Evolutionary conservation across 2,888 invertebrate species (phyloP).

Genomic region (Formica aserva): DNA sequence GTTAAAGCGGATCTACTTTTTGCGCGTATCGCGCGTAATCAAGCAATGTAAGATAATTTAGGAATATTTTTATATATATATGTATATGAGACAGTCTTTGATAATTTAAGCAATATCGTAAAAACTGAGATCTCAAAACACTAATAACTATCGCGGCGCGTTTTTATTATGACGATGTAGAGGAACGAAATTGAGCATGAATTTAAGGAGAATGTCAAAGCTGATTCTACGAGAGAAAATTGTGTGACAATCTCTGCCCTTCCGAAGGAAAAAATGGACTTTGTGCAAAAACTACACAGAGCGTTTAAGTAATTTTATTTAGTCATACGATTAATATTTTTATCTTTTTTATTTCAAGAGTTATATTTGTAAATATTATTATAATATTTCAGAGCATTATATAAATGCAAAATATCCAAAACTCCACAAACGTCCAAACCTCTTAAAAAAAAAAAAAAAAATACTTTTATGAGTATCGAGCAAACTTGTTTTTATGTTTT

Average conservation of each 20-base stretch:
- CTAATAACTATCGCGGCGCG: not conserved
- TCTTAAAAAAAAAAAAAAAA: not conserved
- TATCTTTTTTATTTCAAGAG: not conserved
- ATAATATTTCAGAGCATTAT: not conserved
- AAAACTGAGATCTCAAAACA: not conserved
- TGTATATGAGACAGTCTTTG: not conserved
- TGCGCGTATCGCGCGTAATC: not conserved
- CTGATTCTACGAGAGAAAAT: not conserved
- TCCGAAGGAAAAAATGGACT: not conserved
- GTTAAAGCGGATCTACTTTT: conserved; percentile 27
- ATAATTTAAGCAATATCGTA: not conserved
- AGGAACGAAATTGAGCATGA: not conserved
- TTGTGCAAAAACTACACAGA: not conserved
- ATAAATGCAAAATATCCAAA: not conserved
- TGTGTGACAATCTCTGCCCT: not conserved
- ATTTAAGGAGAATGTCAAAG: not conserved
- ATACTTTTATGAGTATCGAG: not conserved
- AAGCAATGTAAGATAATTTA: not conserved
- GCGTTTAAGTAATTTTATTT: not conserved
- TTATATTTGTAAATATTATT: not conserved
- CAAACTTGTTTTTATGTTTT: not conserved
- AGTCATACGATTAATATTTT: not conserved
- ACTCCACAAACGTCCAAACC: not conserved
- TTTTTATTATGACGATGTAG: not conserved
- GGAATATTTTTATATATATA: not conserved